Base-by-base conservation (phyloP, 2,888 invertebrate genomes). In the Leptothorax acervorum region DNA sequence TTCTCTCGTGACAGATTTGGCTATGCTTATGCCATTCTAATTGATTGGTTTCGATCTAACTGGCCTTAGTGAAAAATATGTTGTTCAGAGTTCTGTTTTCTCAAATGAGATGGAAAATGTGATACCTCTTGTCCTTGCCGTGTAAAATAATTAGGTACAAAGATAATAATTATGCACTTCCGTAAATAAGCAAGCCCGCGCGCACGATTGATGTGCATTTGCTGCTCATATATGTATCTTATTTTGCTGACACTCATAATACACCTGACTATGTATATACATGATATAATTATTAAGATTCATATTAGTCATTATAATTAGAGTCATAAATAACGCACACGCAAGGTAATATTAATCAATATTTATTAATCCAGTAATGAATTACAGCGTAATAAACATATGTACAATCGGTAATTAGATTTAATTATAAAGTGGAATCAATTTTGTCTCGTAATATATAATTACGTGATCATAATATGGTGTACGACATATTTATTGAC, bases 41-140 rank as follows among this genome's bases (percentile, higher is more conserved):
- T 60, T 71, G 48, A 71, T 79, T 79, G 23, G 4, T 73, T 73
- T 79, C 12, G 8, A 79, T 71, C 23, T 70, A 60, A 48, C 48
- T 18, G 18, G 18, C 55, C 23, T 57, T 2, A 18, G 18, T 48
- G 23, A 18, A 42, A 70, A 79, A 70, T 78, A 57, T 70, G 11
- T 78, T 65, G 18, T 31, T 35, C 51, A 31, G 2, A 18, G 1
- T 35, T 5, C 0, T 39, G 11, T 23, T 23, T 23, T 55, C 15
- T 23, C 45, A 12, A 31, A 4, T 8, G 11, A 55, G 51, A 78
- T 60, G 35, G 35, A 60, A 70, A 79, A 39, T 23, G n/a, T 45
- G 18, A 55, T n/a, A 35, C 31, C 23, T 23, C 23, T 70, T 45
- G 35, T 23, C 0, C 3, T 11, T 15, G 9, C 3, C 35, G 11